Percentiles rank a stretch among this genome's conserved stretches.
phyloP scores from a whole-genome alignment of 2,888 invertebrate genomes.

The Trissolcus japonicus region DNA sequence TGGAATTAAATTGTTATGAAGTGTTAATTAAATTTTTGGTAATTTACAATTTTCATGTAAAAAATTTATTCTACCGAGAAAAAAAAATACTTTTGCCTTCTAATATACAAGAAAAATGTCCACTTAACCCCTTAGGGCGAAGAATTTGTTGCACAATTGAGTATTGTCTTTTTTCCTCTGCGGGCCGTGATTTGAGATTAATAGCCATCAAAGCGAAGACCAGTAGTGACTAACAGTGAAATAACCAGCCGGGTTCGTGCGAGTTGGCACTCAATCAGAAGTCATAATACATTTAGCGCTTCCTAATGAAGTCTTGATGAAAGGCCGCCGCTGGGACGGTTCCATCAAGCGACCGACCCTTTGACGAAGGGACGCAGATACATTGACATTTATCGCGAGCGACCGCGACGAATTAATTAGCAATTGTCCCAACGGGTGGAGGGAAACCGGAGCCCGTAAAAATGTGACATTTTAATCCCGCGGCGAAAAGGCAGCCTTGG shows the following conservation, averaged over 20 bases:
- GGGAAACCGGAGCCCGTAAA: constrained; percentile 9
- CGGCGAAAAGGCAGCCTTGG: constrained; percentile 26
- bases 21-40: too few species aligned
- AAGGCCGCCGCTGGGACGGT: constrained; percentile 69
- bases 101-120: too few species aligned
- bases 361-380: constrained; percentile 21
- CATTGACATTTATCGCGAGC: constrained; percentile 37
- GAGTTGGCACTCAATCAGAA: constrained; percentile 74
- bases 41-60: too few species aligned
- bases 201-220: too few species aligned
- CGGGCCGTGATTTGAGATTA: background rate
- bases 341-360: constrained; percentile 44
- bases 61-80: too few species aligned
- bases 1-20: too few species aligned
- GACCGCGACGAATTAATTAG: constrained; percentile 35
- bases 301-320: constrained; percentile 76
- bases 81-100: too few species aligned
- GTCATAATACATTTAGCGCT: constrained; percentile 77
- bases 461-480: constrained; percentile 40
- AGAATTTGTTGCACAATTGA: too few species aligned
- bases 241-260: background rate
- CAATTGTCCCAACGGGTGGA: constrained; percentile 17
- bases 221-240: background rate
- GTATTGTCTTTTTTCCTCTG: background rate
- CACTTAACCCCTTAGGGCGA: too few species aligned